phyloP scores from a whole-genome alignment of 2,797 vertebrate genomes.

The Pseudomugil tenellus region DNA sequence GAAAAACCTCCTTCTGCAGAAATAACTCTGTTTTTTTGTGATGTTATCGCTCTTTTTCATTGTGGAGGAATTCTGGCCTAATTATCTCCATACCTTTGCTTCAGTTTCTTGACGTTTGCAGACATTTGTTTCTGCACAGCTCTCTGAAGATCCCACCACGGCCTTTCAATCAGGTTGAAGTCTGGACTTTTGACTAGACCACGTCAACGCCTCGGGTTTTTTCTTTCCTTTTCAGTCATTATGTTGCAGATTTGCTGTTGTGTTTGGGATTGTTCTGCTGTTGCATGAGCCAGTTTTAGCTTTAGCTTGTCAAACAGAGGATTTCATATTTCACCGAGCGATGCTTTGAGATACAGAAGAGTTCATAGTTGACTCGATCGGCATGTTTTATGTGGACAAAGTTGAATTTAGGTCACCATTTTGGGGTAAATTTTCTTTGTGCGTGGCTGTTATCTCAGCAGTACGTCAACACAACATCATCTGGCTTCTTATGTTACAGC shows the following conservation, averaged over 20 bases:
- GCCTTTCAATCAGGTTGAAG: not conserved
- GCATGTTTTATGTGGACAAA: too few species aligned
- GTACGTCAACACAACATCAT: too few species aligned
- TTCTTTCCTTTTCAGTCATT: not conserved
- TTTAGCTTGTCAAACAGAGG: not conserved
- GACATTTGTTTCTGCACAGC: not conserved
- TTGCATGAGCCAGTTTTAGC: not conserved
- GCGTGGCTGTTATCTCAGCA: too few species aligned
- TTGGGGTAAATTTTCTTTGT: too few species aligned
- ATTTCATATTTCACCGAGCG: not conserved
- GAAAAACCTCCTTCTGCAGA: too few species aligned
- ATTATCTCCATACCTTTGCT: not conserved
- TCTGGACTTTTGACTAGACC: not conserved
- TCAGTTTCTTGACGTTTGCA: not conserved
- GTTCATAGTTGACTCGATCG: too few species aligned
- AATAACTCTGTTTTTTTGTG: not conserved
- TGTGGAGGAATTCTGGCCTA: not conserved
- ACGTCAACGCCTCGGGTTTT: not conserved
- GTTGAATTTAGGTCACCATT: too few species aligned
- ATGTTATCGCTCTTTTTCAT: not conserved
- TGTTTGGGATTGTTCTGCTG: not conserved
- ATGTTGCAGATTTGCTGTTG: not conserved
- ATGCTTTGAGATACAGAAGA: not conserved
- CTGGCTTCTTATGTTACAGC: too few species aligned
- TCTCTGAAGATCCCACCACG: not conserved